Base-by-base conservation (phyloP, 92 coral and sea anemone species). In the Hydrozoanthus gracilis region DNA sequence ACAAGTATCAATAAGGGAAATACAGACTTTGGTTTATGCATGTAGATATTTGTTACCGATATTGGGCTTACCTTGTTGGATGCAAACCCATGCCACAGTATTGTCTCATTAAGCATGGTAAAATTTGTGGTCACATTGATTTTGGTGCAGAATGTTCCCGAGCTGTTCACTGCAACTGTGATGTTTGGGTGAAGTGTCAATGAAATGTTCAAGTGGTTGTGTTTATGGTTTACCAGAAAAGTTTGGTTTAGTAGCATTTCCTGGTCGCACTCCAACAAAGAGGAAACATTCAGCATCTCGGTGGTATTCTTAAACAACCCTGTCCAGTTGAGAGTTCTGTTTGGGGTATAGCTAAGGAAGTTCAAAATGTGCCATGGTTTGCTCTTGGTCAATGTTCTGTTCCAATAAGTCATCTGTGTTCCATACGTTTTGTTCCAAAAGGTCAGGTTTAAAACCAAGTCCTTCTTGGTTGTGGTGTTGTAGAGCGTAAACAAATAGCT, bases 351-450 rank as follows among this genome's bases (percentile, higher is more conserved):
- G 9, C 72, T 82, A 16, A 73, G 62, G 71, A 88, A 67, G 8
- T 49, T 88, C 20, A 88, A 67, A 62, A 88, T 78, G 86, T 91
- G 86, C 52, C 80, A 86, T 5, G 89, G 71, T n/a, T 35, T 48
- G 71, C 78, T 82, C 50, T 83, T 73, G 44, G 79, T 68, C 47
- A 69, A 83, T 16, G 87, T 83, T 27, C 83, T 90, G 58, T 90
- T 90, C 47, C 84, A 50, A 62, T 80, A 51, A 16, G 87, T 66
- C 73, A 82, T 79, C 60, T 83, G 91, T 39, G 89, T 76, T 16
- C 93, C 93, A 45, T 74, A 87, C 87, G 95, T 92, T 71, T 80
- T 82, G 71, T 82, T 89, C 55, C 87, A 90, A 77, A 89, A 87
- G 27, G 93, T 87, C 50, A 90, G 49, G 58, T 90, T 82, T 44